phyloP scores from a whole-genome alignment of 2,888 invertebrate species.

The Dynastes maya region DNA sequence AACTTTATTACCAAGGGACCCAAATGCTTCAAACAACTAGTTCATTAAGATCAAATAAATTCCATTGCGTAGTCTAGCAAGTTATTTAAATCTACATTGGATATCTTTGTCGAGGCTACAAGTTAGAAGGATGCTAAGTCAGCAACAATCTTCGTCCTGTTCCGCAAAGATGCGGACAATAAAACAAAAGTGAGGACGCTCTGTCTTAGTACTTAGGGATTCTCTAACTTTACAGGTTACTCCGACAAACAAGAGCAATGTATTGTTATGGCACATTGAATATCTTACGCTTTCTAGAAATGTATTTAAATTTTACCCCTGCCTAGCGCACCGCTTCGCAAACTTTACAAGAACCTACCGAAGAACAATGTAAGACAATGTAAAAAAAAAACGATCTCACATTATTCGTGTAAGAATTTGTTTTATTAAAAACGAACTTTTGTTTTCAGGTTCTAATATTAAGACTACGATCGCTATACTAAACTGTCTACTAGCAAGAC shows the following conservation, averaged over 20 bases:
- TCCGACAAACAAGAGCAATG: conserved; percentile 30
- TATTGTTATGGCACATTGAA: conserved; percentile 42
- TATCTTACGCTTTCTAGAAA: conserved; percentile 22
- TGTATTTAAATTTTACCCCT: conserved; percentile 22
- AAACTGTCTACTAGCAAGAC: conserved; percentile 90
- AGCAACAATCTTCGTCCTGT: conserved; percentile 47
- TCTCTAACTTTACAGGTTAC: conserved; percentile 44
- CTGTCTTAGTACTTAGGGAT: conserved; percentile 37
- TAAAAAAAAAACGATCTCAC: not conserved
- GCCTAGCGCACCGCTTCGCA: not conserved
- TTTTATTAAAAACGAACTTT: not conserved
- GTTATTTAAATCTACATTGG: conserved; percentile 33
- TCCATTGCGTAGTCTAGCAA: conserved; percentile 15
- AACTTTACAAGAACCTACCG: not conserved
- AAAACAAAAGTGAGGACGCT: conserved; percentile 50
- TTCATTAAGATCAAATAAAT: conserved; percentile 20
- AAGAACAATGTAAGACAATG: not conserved
- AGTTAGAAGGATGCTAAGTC: conserved; percentile 45
- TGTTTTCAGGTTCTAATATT: conserved; percentile 82
- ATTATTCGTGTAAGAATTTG: conserved; percentile 2
- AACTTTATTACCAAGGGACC: too few species aligned
- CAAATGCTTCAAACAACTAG: not conserved
- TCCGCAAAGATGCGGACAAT: conserved; percentile 45
- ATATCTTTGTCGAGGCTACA: conserved; percentile 15
- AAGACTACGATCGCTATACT: conserved; percentile 86